Conservation (phyloP, 2,797 vertebrate species). For the Okamejei kenojei region DNA sequence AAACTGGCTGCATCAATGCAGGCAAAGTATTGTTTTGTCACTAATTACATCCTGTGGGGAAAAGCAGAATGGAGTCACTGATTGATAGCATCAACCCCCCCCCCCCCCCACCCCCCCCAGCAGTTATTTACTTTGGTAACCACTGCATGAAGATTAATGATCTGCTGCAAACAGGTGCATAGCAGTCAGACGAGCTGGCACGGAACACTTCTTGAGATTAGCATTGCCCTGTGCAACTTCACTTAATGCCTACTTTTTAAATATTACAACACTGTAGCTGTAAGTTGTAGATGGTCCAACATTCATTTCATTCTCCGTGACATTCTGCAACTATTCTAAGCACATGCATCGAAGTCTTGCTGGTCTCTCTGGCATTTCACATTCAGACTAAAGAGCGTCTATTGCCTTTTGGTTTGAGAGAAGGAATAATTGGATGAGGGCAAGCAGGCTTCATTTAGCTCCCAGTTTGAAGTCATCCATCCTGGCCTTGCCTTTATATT, state of each 20-base stretch:
- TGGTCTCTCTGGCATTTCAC: background rate
- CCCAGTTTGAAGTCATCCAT: background rate
- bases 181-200: background rate
- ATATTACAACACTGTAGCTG: background rate
- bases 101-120: background rate
- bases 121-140: background rate
- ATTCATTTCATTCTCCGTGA: background rate
- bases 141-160: background rate
- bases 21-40: background rate
- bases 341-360: background rate
- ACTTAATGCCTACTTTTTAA: background rate
- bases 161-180: background rate
- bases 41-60: background rate
- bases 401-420: background rate
- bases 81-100: background rate
- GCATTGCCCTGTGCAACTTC: background rate
- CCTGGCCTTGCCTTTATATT: background rate
- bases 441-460: background rate
- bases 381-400: background rate
- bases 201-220: background rate
- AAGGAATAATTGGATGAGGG: background rate
- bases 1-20: background rate
- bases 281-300: background rate
- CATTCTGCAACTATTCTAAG: background rate
- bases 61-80: conserved; percentile 22